Percentiles rank a stretch among this genome's conserved stretches.
Evolutionary conservation across 2,888 invertebrate genomes (phyloP).

Genomic region (Chrysomela aeneicollis): DNA sequence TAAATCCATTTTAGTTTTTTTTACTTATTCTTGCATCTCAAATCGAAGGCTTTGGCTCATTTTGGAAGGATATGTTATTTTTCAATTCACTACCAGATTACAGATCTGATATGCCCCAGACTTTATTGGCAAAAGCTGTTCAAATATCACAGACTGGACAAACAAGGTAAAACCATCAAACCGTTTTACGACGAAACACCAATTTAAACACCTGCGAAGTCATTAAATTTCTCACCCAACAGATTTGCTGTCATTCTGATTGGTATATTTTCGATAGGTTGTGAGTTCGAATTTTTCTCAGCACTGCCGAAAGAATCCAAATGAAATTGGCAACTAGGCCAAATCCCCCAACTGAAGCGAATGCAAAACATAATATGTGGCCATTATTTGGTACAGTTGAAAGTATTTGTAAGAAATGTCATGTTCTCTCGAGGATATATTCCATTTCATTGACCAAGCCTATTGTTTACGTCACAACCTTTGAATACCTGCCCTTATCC

Average conservation of each 20-base stretch:
- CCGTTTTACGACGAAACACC: constrained; percentile 52
- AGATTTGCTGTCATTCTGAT: too few species aligned
- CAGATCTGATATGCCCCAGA: neutral
- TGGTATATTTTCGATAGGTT: neutral
- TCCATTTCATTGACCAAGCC: constrained; percentile 1
- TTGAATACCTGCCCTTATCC: neutral
- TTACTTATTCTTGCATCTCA: too few species aligned
- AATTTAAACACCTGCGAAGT: constrained; percentile 51
- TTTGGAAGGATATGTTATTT: too few species aligned
- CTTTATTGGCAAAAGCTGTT: neutral
- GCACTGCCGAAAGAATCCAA: too few species aligned
- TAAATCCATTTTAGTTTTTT: too few species aligned
- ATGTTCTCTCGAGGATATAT: neutral
- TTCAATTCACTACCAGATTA: neutral
- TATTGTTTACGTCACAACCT: constrained; percentile 3
- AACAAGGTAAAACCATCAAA: neutral
- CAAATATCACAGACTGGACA: neutral
- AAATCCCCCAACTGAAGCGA: too few species aligned
- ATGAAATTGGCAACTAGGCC: neutral
- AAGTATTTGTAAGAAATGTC: neutral
- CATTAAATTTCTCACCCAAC: constrained; percentile 42
- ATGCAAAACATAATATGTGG: too few species aligned
- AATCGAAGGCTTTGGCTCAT: too few species aligned
- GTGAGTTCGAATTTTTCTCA: neutral
- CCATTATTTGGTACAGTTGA: neutral